These are phyloP conservation scores for Theristicus caerulescens DNA, from an alignment of 2,113 vertebrate species.

Conservation along the genomic window DNA sequence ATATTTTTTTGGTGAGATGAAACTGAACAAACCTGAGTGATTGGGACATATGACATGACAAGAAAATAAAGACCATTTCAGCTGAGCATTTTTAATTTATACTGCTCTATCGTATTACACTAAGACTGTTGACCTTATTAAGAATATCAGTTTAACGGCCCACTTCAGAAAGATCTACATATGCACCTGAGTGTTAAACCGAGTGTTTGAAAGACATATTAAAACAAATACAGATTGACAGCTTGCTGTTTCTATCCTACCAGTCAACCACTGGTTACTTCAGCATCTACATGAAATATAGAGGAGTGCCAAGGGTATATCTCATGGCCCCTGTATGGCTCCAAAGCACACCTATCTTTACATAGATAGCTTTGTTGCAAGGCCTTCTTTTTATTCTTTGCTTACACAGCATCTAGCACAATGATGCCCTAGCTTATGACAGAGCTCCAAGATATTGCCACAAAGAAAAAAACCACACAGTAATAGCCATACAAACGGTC, in stretches of 20 bases:
- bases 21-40: background rate
- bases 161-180: background rate
- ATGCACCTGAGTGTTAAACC: background rate
- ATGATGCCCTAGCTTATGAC: background rate
- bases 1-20: background rate
- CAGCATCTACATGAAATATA: background rate
- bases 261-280: background rate
- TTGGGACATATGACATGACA: background rate
- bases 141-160: slow-evolving; percentile 3
- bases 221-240: slow-evolving; percentile 7
- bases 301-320: background rate
- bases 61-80: background rate
- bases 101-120: background rate
- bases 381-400: background rate
- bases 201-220: background rate
- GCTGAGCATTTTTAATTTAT: background rate
- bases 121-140: slow-evolving; percentile 12
- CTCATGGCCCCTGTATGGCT: background rate
- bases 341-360: background rate
- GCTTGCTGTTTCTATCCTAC: background rate
- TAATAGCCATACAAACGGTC: background rate
- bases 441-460: background rate
- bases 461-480: background rate
- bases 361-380: background rate
- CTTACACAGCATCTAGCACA: background rate